Conservation (phyloP, 2,113 vertebrate species). For the Cervus canadensis region DNA sequence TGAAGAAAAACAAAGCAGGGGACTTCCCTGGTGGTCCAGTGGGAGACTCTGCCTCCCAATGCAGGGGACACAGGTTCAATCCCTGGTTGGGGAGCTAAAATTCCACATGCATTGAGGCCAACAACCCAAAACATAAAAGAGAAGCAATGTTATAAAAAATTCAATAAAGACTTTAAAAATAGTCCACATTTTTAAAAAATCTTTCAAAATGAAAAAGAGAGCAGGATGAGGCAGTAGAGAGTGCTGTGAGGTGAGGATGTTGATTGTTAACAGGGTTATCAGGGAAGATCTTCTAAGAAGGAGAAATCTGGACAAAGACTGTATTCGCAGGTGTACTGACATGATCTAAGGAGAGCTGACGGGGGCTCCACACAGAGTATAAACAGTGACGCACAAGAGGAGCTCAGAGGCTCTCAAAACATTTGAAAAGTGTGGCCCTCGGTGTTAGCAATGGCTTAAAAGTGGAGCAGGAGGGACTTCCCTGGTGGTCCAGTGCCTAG, state of each 20-base stretch:
- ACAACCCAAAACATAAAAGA: not conserved
- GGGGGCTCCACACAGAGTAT: accelerated
- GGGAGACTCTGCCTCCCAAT: not conserved
- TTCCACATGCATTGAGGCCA: not conserved
- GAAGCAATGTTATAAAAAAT: not conserved
- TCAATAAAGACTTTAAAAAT: not conserved
- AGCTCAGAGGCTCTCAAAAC: not conserved
- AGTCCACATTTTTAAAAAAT: not conserved
- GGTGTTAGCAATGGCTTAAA: accelerated
- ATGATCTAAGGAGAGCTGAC: not conserved
- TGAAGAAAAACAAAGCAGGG: not conserved
- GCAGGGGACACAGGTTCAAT: not conserved
- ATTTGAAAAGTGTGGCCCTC: not conserved
- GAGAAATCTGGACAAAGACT: not conserved
- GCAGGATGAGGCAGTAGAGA: not conserved
- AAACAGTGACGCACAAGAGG: accelerated
- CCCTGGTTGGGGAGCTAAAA: not conserved
- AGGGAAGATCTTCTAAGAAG: not conserved
- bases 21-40: not conserved
- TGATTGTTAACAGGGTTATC: not conserved
- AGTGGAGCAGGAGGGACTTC: not conserved
- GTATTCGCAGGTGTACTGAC: accelerated
- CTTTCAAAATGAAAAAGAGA: not conserved
- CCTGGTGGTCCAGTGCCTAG: not conserved
- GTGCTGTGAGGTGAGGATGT: accelerated